Percentiles rank a stretch among this genome's conserved stretches.
Evolutionary conservation across 2,888 invertebrate genomes (phyloP).

Genomic region (Oxycera nigricornis): DNA sequence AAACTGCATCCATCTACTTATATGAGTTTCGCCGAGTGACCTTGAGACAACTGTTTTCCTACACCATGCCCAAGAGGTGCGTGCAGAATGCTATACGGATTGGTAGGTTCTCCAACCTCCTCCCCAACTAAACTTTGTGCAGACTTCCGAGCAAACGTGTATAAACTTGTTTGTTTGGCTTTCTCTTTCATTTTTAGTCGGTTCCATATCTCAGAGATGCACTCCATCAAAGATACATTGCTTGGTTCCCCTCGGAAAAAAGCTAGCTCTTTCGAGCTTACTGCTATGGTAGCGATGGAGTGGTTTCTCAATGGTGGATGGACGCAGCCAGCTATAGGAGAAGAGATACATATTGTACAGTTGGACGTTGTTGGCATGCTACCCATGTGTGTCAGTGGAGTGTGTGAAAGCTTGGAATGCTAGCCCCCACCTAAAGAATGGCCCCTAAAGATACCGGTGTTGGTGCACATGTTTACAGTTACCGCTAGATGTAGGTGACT

Average conservation of each 20-base stretch:
- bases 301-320: not conserved
- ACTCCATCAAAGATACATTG: not conserved
- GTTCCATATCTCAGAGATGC: not conserved
- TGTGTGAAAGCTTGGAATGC: not conserved
- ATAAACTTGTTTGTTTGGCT: not conserved
- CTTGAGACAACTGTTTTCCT: not conserved
- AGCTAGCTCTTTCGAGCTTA: no score
- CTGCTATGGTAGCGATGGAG: no score
- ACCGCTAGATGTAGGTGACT: no score
- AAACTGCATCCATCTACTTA: not conserved
- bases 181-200: not conserved
- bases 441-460: not conserved
- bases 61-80: not conserved
- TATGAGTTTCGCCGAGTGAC: not conserved
- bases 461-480: not conserved
- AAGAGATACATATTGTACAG: not conserved
- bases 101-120: not conserved
- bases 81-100: not conserved
- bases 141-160: not conserved
- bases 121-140: not conserved
- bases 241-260: not conserved
- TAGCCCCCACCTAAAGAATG: not conserved
- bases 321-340: not conserved
- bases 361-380: not conserved
- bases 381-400: not conserved